Evolutionary conservation across 2,113 vertebrate genomes (phyloP).

Genomic region (Triplophysa dalaica): DNA sequence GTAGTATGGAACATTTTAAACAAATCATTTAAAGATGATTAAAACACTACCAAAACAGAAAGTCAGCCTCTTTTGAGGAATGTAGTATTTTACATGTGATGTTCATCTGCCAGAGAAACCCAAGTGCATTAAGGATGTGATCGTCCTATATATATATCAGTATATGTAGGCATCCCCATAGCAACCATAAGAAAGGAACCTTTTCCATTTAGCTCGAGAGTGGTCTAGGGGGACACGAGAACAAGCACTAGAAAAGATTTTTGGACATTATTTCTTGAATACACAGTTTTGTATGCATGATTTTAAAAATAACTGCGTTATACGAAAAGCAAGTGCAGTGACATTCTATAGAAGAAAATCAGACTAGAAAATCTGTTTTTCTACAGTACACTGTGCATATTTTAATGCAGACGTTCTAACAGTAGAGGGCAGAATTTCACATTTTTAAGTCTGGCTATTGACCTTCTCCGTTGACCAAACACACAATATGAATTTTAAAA

Average conservation of each 20-base stretch:
- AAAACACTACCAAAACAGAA: too few species aligned
- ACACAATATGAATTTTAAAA: background rate
- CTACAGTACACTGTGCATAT: background rate
- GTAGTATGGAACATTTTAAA: too few species aligned
- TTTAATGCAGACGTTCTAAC: background rate
- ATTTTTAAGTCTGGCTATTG: background rate
- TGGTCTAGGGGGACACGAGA: background rate
- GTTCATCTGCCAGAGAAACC: background rate
- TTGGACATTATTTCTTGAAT: background rate
- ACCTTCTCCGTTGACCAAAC: background rate
- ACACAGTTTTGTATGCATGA: background rate
- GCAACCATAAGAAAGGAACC: conserved; percentile 16
- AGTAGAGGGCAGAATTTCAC: conserved; percentile 1
- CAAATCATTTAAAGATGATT: too few species aligned
- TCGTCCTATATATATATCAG: conserved; percentile 20
- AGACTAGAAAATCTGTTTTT: too few species aligned
- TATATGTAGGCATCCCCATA: conserved; percentile 20
- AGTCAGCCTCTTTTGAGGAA: background rate
- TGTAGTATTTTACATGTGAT: background rate
- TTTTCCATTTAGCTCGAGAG: background rate
- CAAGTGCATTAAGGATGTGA: conserved; percentile 6
- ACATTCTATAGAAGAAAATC: background rate
- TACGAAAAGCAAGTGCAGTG: background rate
- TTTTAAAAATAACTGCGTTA: background rate
- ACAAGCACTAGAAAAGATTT: background rate